These are phyloP conservation scores for Helicoverpa assulta DNA, from an alignment of 2,888 invertebrate species.

Conservation along the genomic window DNA sequence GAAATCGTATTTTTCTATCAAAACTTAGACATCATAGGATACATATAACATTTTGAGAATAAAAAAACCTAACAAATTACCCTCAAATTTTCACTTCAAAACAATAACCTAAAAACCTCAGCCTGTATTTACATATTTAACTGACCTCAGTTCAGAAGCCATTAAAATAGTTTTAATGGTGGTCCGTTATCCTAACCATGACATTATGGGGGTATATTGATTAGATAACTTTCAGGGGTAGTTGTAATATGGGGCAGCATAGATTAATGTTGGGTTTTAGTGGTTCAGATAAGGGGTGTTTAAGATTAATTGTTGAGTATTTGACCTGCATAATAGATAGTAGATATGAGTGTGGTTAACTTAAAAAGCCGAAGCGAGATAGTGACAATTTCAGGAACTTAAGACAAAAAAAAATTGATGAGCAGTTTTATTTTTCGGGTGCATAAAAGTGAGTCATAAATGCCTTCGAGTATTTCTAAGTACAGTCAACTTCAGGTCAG, in stretches of 20 bases:
- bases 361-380: too few species aligned
- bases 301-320: conserved; percentile 8
- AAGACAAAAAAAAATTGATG: too few species aligned
- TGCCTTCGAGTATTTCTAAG: too few species aligned
- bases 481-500: too few species aligned
- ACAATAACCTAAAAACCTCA: conserved; percentile 1
- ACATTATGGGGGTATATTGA: conserved; percentile 45
- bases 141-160: conserved; percentile 32
- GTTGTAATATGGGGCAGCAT: conserved; percentile 2
- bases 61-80: too few species aligned
- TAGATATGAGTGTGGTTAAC: too few species aligned
- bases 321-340: neutral
- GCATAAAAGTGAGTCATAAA: too few species aligned
- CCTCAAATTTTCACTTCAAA: neutral
- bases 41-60: too few species aligned
- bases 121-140: conserved; percentile 12
- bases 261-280: conserved; percentile 24
- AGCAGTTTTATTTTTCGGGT: too few species aligned
- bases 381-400: too few species aligned
- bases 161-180: conserved; percentile 60
- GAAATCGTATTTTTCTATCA: too few species aligned
- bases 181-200: conserved; percentile 41
- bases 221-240: conserved; percentile 42
- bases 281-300: neutral
- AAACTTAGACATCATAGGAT: too few species aligned